These are phyloP conservation scores for Hymenochirus boettgeri DNA, from an alignment of 2,113 vertebrate genomes.

Conservation along the genomic window DNA sequence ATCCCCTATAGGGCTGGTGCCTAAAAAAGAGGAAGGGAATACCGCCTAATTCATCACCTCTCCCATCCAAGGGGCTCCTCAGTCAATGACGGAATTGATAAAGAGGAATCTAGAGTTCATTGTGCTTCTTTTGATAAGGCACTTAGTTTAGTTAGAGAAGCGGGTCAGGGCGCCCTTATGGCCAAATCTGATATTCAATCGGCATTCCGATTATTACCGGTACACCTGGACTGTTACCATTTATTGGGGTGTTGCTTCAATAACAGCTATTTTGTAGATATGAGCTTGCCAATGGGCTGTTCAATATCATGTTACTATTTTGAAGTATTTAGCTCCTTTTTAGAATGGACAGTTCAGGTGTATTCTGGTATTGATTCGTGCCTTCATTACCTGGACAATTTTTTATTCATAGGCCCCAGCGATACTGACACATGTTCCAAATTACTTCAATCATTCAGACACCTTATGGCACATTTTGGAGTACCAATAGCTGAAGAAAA, in stretches of 20 bases:
- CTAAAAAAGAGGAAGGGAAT: neutral
- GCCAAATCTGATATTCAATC: neutral
- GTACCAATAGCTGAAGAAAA: too few species aligned
- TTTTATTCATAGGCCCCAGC: too few species aligned
- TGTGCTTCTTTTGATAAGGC: neutral
- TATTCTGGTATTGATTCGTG: neutral
- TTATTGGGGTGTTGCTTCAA: neutral
- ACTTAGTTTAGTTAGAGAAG: neutral
- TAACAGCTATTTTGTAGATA: neutral
- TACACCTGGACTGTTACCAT: neutral
- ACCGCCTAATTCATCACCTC: slow-evolving; percentile 3
- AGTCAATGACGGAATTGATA: slow-evolving; percentile 2
- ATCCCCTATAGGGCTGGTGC: neutral
- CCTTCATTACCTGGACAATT: neutral
- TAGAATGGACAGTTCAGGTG: neutral
- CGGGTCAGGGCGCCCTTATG: neutral
- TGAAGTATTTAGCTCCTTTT: neutral
- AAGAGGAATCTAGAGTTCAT: neutral
- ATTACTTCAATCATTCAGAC: too few species aligned
- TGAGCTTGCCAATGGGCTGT: neutral
- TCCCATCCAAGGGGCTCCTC: neutral
- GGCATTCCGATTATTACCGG: neutral
- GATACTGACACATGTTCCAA: too few species aligned
- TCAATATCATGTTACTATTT: neutral
- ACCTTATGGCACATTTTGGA: too few species aligned